A percentile compares a stretch with the other conserved stretches of the same genome.
phyloP scores from a whole-genome alignment of 2,888 invertebrate species.

The Lasioglossum pauxillum region DNA sequence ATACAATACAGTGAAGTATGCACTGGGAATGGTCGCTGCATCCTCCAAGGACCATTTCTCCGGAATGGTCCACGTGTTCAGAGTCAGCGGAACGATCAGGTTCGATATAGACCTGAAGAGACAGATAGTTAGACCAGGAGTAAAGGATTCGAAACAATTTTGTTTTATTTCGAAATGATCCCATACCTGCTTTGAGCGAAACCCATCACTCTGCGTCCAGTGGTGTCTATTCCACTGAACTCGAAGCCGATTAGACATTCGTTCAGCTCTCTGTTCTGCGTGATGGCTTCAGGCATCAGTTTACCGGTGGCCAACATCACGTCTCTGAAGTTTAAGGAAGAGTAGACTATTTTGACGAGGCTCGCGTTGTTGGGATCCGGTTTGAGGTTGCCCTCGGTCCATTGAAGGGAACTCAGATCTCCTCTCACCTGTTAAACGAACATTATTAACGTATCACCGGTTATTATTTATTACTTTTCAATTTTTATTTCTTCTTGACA shows the following conservation, averaged over 20 bases:
- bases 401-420: conserved; percentile 93
- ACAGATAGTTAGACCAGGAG: not conserved
- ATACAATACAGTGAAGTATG: conserved; percentile 87
- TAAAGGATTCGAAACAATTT: not conserved
- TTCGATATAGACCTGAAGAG: conserved; percentile 49
- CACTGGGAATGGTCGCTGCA: conserved; percentile 88
- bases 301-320: conserved; percentile 97
- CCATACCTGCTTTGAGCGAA: conserved; percentile 69
- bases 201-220: conserved; percentile 85
- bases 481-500: not conserved
- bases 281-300: conserved; percentile 92
- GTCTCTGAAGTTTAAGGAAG: conserved; percentile 96
- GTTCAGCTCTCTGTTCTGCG: conserved; percentile 87
- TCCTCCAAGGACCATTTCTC: conserved; percentile 87
- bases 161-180: not conserved
- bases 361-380: conserved; percentile 53
- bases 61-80: conserved; percentile 86
- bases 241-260: conserved; percentile 90
- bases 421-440: conserved; percentile 87
- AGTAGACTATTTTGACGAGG: conserved; percentile 88
- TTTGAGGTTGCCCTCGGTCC: conserved; percentile 90
- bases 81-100: not conserved
- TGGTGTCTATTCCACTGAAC: conserved; percentile 86
- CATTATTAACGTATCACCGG: not conserved
- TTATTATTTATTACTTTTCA: not conserved